Percentiles rank a stretch among this genome's conserved stretches.
Conservation (phyloP, 2,797 vertebrate genomes). For the Oreochromis mossambicus region DNA sequence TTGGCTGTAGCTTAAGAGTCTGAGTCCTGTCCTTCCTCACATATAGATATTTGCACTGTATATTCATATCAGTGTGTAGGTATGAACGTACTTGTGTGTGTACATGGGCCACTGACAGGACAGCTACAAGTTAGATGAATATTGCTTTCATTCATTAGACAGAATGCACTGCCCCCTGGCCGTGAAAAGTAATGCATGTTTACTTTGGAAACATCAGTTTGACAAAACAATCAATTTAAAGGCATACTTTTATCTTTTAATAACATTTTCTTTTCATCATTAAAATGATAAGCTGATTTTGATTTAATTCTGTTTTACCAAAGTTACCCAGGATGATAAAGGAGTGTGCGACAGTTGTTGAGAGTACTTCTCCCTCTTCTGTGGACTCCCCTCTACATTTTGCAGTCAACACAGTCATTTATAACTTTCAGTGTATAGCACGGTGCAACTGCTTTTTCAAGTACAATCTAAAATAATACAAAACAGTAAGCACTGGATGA, state of each 20-base stretch:
- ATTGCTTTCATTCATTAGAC: not conserved
- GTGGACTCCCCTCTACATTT: not conserved
- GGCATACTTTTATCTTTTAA: not conserved
- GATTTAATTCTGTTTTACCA: not conserved
- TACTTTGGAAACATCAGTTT: not conserved
- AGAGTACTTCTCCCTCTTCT: not conserved
- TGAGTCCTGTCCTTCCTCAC: not conserved
- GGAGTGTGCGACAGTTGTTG: accelerated
- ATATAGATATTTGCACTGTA: accelerated
- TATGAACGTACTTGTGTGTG: not conserved
- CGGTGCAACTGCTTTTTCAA: not conserved
- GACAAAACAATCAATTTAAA: not conserved
- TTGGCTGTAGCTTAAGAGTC: too few relatives aligned
- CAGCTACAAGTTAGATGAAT: not conserved
- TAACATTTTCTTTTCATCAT: not conserved
- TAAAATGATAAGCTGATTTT: not conserved
- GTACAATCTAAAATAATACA: not conserved
- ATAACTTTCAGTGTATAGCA: not conserved
- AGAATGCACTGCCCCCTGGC: not conserved
- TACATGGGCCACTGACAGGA: not conserved
- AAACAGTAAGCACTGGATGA: not conserved
- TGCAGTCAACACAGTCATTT: accelerated
- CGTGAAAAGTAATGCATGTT: not conserved
- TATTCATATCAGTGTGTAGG: not conserved
- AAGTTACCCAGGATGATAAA: not conserved